Evolutionary conservation across 2,888 invertebrate genomes (phyloP), one percentile per base, ranked within the genome.

Genomic region (Balanococcus diminutus): DNA sequence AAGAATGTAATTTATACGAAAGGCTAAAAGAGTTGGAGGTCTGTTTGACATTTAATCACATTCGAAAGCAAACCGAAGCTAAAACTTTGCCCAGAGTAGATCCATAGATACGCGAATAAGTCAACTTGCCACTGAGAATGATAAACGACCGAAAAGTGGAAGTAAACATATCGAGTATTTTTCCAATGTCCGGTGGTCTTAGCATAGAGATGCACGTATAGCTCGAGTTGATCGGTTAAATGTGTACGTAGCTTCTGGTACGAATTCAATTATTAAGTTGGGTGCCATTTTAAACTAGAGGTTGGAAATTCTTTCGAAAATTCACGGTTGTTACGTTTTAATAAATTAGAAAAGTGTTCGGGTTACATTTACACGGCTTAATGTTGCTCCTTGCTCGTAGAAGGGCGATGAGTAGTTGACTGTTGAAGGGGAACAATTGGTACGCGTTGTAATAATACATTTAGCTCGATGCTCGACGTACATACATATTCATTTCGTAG

Each of bases 301-400:
- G 75, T 36, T 36, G 75, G 36, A 79, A 79, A 79, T 79, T 79
- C 75, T 79, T 79, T 79, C 3, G 19, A 28, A 79, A 79, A 79
- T 79, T 79, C 75, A 79, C 75, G 75, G 75, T 79, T 79, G 75
- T 79, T 79, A 79, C 19, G 75, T 79, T 79, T 79, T 79, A 79
- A 79, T 79, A 79, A 79, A 79, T 79, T 79, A 79, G 75, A 79
- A 72, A 31, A 79, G 75, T 79, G 75, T 36, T 79, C 36, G 75
- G 75, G 75, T 79, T 79, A 36, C 32, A 79, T 36, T 67, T 36
- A 79, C 75, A 79, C 32, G 36, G 75, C 75, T 79, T 36, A 79
- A 79, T 36, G 75, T 79, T 32, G 9, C 36, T 19, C 31, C 36
- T 79, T 32, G 9, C 36, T 19, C 31, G 11, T 16, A n/a, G 28